These are phyloP conservation scores for Caradrina kadenii DNA, from an alignment of 2,888 invertebrate species.

Conservation along the genomic window DNA sequence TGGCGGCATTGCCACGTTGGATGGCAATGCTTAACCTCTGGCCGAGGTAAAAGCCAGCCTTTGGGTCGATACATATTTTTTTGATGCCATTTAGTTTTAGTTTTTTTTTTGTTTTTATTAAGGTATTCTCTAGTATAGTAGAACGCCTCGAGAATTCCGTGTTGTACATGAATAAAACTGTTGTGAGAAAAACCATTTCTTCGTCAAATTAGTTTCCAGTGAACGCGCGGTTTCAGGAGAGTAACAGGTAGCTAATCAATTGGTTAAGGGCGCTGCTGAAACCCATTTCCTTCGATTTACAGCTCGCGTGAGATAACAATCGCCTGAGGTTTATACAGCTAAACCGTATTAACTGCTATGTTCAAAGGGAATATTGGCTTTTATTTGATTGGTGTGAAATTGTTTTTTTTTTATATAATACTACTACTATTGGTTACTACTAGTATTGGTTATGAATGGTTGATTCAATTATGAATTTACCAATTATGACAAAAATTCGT, in stretches of 20 bases:
- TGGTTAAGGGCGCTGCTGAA: slow-evolving; percentile 24
- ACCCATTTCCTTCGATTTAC: slow-evolving; percentile 50
- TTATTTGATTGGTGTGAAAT: not conserved
- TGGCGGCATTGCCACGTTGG: too few species aligned
- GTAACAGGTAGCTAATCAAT: slow-evolving; percentile 56
- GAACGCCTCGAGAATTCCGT: too few species aligned
- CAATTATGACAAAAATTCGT: too few species aligned
- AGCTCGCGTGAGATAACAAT: slow-evolving; percentile 50
- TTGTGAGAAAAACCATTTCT: slow-evolving; percentile 13
- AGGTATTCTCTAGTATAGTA: too few species aligned
- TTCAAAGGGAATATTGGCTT: slow-evolving; percentile 20
- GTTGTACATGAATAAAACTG: not conserved
- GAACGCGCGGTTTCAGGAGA: slow-evolving; percentile 9
- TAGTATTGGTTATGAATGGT: too few species aligned
- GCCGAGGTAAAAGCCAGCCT: too few species aligned
- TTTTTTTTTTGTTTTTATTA: too few species aligned
- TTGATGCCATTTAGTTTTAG: too few species aligned
- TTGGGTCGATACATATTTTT: too few species aligned
- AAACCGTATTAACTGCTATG: slow-evolving; percentile 20
- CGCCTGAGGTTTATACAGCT: slow-evolving; percentile 35
- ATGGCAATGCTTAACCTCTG: too few species aligned
- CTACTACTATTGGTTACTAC: too few species aligned
- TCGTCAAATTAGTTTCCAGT: slow-evolving; percentile 42
- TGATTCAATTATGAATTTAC: too few species aligned
- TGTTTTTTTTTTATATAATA: not conserved